A percentile compares a stretch with the other conserved stretches of the same genome.
Evolutionary conservation across 2,888 invertebrate genomes (phyloP).

Genomic region (Lycocerus yunnanus): DNA sequence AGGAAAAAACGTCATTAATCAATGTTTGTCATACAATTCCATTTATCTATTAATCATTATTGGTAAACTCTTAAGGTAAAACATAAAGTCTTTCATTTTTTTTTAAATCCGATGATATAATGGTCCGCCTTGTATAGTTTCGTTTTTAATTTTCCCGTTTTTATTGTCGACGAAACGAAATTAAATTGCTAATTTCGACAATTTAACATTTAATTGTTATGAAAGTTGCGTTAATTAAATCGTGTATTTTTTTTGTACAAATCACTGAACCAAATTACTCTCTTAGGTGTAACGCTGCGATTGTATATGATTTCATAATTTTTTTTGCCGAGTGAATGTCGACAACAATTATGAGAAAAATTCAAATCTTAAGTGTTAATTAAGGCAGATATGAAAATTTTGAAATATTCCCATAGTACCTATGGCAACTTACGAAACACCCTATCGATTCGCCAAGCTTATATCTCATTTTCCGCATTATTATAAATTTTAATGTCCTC

Average conservation of each 20-base stretch:
- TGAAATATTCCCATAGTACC: background rate
- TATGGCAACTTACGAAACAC: background rate
- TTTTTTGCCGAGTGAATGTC: background rate
- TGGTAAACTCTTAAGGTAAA: slow-evolving; percentile 22
- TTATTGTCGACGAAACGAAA: background rate
- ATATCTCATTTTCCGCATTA: background rate
- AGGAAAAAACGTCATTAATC: slow-evolving; percentile 28
- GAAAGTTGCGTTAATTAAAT: background rate
- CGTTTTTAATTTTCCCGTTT: background rate
- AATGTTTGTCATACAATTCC: slow-evolving; percentile 29
- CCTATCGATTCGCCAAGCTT: background rate
- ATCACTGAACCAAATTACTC: background rate
- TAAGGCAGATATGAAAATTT: background rate
- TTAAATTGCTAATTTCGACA: slow-evolving; percentile 1
- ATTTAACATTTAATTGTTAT: background rate
- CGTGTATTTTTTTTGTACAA: background rate
- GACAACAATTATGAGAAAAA: background rate
- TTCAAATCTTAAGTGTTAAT: background rate
- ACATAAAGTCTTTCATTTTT: slow-evolving; percentile 14
- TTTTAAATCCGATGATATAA: background rate
- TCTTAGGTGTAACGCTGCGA: background rate
- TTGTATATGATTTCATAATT: background rate
- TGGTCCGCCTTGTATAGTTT: background rate
- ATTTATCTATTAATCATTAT: slow-evolving; percentile 29
- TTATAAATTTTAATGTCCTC: background rate